Evolutionary conservation across 2,113 vertebrate species (phyloP), one percentile per base, ranked within the genome.

Genomic region (Verasper variegatus): DNA sequence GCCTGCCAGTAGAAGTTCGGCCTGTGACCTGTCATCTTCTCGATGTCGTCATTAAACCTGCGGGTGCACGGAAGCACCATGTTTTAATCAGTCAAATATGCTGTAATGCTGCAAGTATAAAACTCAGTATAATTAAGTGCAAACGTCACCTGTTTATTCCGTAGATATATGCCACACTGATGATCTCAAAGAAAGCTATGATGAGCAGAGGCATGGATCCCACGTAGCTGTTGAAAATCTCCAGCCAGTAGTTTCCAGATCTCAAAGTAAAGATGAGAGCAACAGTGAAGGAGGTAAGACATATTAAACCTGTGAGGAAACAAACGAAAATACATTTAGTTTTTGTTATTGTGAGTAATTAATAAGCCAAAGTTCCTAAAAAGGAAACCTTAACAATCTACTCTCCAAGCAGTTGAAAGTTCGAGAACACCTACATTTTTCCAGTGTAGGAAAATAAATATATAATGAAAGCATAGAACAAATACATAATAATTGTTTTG

Each of bases 211-310:
- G 95, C 42, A 96, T 17, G 51, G 51, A 54, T 54, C 85, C 94
- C 0, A 90, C 94, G 0, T 93, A 96, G 65, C 31, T 94, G 90
- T 97, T 96, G 56, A 97, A 96, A 81, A 96, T 89, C 86, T 94
- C 95, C 23, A 97, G 92, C 96, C 96, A 97, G 87, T 97, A 97
- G 85, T 92, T 96, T 8, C 96, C 96, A 0, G 95, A 96, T 35
- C 92, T 88, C 93, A 97, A 59, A 0, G 95, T 95, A 78, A 98
- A 97, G 81, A 96, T 93, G 45, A 95, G 90, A 49, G 94, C 92
- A 5, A 81, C 23, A 64, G 92, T 24, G 81, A 96, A 95, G 15
- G 76, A 93, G 23, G 72, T 8, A 20, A 95, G 58, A 68, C 96
- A 96, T 18, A 92, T 92, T 57, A 95, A 27, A n/a, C 94, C 96